These are phyloP conservation scores for Potamarius usumacintae DNA, from an alignment of 2,113 vertebrate species.

Conservation along the genomic window DNA sequence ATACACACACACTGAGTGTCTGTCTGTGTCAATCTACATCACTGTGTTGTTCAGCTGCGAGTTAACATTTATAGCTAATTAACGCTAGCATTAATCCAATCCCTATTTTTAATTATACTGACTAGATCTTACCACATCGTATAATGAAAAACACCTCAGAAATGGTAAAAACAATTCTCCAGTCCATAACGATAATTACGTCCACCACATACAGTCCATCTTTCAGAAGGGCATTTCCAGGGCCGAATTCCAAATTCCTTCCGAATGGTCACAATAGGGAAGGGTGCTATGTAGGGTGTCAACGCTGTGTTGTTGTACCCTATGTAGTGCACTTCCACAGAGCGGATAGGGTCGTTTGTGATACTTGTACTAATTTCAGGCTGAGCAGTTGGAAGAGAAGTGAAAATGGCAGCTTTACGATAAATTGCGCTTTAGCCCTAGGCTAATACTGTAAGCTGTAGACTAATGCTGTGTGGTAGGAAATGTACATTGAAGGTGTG, in stretches of 20 bases:
- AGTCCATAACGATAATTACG: background rate
- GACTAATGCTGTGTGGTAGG: background rate
- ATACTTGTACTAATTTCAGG: background rate
- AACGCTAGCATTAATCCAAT: background rate
- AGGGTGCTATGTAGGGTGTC: background rate
- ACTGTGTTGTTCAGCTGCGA: too few species aligned
- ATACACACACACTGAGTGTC: too few species aligned
- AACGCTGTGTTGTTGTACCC: background rate
- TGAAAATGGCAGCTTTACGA: background rate
- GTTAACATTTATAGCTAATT: background rate
- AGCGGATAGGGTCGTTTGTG: background rate
- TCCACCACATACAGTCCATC: background rate
- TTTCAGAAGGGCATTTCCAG: too few species aligned
- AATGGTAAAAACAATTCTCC: background rate
- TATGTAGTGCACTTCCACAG: background rate
- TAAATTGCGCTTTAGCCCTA: background rate
- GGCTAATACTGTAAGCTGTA: background rate
- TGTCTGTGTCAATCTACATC: too few species aligned
- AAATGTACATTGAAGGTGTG: background rate
- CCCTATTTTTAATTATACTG: background rate
- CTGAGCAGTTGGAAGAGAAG: background rate
- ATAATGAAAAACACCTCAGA: background rate
- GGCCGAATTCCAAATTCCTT: background rate
- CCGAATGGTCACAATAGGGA: background rate
- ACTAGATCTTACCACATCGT: background rate